phyloP scores from a whole-genome alignment of 2,888 invertebrate species.

The Glyphotaelius pellucidus region DNA sequence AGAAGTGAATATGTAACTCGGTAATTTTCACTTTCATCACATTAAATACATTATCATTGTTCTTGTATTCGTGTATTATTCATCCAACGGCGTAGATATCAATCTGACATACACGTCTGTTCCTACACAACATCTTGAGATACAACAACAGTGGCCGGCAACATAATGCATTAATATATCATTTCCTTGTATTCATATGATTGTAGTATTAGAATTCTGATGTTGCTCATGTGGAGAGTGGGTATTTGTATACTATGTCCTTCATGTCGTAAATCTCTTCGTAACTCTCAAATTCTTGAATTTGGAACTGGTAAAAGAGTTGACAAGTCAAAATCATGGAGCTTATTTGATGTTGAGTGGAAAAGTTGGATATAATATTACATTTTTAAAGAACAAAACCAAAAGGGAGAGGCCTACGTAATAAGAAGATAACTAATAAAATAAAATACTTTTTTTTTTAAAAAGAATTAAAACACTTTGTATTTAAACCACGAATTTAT shows the following conservation, averaged over 20 bases:
- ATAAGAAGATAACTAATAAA: too few relatives aligned
- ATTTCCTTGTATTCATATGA: slow-evolving; percentile 2
- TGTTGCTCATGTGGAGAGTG: neutral
- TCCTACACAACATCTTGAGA: neutral
- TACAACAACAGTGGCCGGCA: neutral
- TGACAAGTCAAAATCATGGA: neutral
- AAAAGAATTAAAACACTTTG: too few relatives aligned
- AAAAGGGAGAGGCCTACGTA: too few relatives aligned
- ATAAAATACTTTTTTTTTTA: too few relatives aligned
- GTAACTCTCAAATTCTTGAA: neutral
- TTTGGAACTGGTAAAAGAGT: neutral
- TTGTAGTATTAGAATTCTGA: neutral
- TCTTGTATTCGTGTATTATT: neutral
- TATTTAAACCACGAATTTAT: too few relatives aligned
- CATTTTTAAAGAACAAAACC: too few relatives aligned
- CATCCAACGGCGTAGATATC: neutral
- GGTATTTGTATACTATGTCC: neutral
- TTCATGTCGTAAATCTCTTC: neutral
- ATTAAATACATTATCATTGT: slow-evolving; percentile 2
- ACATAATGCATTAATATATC: neutral
- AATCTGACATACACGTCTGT: neutral
- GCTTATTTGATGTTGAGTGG: neutral
- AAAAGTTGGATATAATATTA: neutral
- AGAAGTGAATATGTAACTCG: neutral
- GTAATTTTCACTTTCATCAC: neutral